These are phyloP conservation scores for Eretmochelys imbricata DNA, from an alignment of 2,113 vertebrate species.

Conservation along the genomic window DNA sequence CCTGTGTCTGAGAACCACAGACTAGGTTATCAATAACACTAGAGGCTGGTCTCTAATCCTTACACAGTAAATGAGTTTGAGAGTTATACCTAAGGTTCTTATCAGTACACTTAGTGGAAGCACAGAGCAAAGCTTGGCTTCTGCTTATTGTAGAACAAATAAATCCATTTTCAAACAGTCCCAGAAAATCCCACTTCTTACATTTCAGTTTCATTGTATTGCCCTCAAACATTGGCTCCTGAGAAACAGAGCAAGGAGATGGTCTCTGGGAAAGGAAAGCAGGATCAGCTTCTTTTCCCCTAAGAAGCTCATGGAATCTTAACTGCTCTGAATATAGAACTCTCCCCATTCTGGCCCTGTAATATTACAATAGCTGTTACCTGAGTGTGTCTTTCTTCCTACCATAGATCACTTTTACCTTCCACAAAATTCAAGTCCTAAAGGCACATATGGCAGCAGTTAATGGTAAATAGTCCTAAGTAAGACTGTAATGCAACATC, in stretches of 20 bases:
- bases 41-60: not conserved
- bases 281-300: not conserved
- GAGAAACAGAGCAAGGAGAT: not conserved
- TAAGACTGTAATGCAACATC: not conserved
- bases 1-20: not conserved
- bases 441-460: not conserved
- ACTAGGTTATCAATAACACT: not conserved
- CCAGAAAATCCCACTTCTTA: not conserved
- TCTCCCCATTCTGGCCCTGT: not conserved
- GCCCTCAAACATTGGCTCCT: not conserved
- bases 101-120: not conserved
- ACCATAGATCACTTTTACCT: not conserved
- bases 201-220: conserved; percentile 15
- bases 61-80: not conserved
- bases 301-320: not conserved
- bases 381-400: not conserved
- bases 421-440: not conserved
- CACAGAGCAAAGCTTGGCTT: not conserved
- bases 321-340: not conserved
- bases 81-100: not conserved
- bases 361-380: not conserved
- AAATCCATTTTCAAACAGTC: not conserved
- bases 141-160: not conserved
- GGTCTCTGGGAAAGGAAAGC: not conserved
- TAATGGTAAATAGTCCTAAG: not conserved